Base-by-base conservation (phyloP, 92 coral and sea anemone genomes). In the Porites cylindrica region DNA sequence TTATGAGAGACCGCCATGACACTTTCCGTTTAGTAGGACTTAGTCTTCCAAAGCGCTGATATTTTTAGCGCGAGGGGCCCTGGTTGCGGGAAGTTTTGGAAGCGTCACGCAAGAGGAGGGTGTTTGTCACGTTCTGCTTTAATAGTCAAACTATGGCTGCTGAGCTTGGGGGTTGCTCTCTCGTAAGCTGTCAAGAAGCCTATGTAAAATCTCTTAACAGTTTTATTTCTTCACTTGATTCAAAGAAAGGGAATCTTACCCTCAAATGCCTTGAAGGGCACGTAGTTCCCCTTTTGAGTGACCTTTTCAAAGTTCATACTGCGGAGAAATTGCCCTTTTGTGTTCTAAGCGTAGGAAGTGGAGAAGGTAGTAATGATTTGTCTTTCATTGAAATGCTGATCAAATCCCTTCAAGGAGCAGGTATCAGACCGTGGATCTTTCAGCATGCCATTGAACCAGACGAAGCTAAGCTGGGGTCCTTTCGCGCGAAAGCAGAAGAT, bases 261-360 rank as follows among this genome's bases (percentile, higher is more conserved):
- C 11, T 52, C 20, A 52, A 52, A 23, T 74, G 78, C 78, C 24
- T 74, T 23, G 63, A 52, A 21, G 63, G 53, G 47, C 78, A 74
- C 47, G 58, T 74, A 7, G 63, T 74, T n/a, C 78, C 78, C 20
- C 3, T 19, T 0, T 51, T 74, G 24, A 74, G 7, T 13, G 58
- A 53, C 26, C 18, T 14, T 51, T 0, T 74, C 6, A 19, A 13
- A 11, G 38, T n/a, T 10, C 59, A n/a, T 50, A 21, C 6, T 38
- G 26, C 7, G 17, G 23, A n/a, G 2, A 6, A 73, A 0, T 77
- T 52, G 29, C 82, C 70, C 4, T 60, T 60, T 78, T 47, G 82
- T 78, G 20, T 78, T 61, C 82, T 78, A 9, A 64, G 71, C 32
- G 82, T 78, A 16, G 82, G 82, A 18, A 78, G 82, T 10, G 82